A percentile compares a stretch with the other conserved stretches of the same genome.
Conservation (phyloP, 2,888 invertebrate species). For the Halictus ligatus region DNA sequence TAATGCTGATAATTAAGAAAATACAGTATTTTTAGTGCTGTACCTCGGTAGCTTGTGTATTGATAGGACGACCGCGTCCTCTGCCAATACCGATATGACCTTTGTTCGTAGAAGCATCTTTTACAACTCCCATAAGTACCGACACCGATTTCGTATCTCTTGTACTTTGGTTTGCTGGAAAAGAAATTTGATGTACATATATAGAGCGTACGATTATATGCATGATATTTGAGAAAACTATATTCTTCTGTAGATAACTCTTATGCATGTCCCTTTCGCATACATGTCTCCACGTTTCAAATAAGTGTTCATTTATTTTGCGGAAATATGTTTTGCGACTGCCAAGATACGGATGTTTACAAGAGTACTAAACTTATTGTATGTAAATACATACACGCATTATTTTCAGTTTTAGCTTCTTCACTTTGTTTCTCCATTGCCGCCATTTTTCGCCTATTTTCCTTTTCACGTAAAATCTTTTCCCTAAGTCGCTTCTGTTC, state of each 20-base stretch:
- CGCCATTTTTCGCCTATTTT: slow-evolving; percentile 83
- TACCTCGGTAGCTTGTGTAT: slow-evolving; percentile 81
- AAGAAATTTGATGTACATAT: neutral
- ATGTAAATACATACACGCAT: slow-evolving; percentile 66
- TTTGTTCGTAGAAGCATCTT: slow-evolving; percentile 71
- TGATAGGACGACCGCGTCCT: slow-evolving; percentile 75
- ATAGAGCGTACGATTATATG: neutral
- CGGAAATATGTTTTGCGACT: neutral
- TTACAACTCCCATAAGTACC: slow-evolving; percentile 69
- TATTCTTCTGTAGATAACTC: neutral
- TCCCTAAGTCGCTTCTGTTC: slow-evolving; percentile 85
- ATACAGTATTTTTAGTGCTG: slow-evolving; percentile 70
- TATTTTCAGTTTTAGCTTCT: slow-evolving; percentile 68
- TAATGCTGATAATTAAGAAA: slow-evolving; percentile 31
- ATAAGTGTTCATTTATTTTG: neutral
- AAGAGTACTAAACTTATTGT: neutral
- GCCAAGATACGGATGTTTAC: neutral
- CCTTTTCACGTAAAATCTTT: slow-evolving; percentile 84
- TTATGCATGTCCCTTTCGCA: too few relatives aligned
- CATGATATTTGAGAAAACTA: neutral
- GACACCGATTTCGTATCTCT: slow-evolving; percentile 72
- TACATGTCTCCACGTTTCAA: too few relatives aligned
- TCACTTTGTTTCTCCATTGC: slow-evolving; percentile 81
- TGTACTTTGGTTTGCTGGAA: slow-evolving; percentile 67
- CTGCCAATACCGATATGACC: slow-evolving; percentile 66